These are phyloP conservation scores for Clunio marinus DNA, from an alignment of 2,888 invertebrate genomes.

Conservation along the genomic window DNA sequence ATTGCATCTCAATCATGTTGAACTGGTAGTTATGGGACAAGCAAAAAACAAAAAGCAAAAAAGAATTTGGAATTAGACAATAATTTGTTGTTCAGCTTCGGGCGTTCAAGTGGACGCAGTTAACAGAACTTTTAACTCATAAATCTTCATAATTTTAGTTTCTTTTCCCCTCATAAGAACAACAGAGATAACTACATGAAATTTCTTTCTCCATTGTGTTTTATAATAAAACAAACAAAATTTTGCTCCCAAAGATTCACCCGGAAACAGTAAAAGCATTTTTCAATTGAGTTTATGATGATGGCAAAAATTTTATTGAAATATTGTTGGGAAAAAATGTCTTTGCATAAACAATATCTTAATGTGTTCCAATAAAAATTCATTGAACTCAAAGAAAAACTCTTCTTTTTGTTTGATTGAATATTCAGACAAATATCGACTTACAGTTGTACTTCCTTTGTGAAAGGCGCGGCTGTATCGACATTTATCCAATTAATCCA, in stretches of 20 bases:
- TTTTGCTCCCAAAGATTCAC: not conserved
- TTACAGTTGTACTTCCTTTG: not conserved
- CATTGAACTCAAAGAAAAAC: conserved; percentile 12
- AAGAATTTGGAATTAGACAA: not conserved
- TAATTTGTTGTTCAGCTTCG: not conserved
- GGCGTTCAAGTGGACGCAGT: conserved; percentile 15
- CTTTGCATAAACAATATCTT: not conserved
- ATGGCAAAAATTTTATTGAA: not conserved
- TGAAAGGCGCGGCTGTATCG: not conserved
- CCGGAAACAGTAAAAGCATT: not conserved
- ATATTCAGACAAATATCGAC: not conserved
- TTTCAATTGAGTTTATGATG: not conserved
- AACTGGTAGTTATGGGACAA: too few relatives aligned
- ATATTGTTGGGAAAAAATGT: not conserved
- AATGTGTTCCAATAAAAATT: not conserved
- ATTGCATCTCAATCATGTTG: conserved; percentile 10
- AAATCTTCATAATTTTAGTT: too few relatives aligned
- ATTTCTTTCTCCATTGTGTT: not conserved
- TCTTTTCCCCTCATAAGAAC: not conserved
- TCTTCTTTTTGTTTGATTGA: not conserved
- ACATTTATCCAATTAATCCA: conserved; percentile 15
- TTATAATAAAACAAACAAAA: not conserved
- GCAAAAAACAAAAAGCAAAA: not conserved
- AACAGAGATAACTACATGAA: not conserved
- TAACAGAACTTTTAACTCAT: not conserved